Evolutionary conservation across 1,140 invertebrate genomes (phyloP), one percentile per base, ranked within the genome.

Genomic region (Hermetia illucens): DNA sequence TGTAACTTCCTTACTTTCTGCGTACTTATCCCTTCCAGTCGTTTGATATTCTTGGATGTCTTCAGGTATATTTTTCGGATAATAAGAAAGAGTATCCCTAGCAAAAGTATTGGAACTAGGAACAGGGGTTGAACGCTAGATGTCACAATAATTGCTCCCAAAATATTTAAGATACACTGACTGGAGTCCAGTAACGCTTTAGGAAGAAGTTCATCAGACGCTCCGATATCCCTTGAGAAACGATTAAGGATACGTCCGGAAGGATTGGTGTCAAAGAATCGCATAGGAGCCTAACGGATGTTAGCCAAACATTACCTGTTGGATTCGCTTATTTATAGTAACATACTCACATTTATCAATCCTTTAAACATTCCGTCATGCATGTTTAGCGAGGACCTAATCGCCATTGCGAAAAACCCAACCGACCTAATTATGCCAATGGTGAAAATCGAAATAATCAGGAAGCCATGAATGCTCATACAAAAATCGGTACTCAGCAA

Each of bases 191-290:
- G 66, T 34, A 82, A 70, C 10, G 74, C 69, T 33, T 69, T 64
- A 33, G 91, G 90, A 12, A 96, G 59, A 1, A 79, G 52, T 60
- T 95, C 90, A 53, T 94, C 91, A 44, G 92, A 74, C 1, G 77
- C 72, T 1, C 83, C 82, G 53, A 83, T 72, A 44, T 85, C 81
- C 58, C 82, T 83, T 2, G 79, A 75, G 46, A 85, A 85, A 24
- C 80, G 56, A 52, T 83, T 85, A 2, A 85, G 53, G 15, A 82
- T 80, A 32, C 78, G 53, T 2, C 80, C 80, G 21, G 74, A 75
- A 3, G 79, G 77, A 55, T 81, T 89, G 0, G 66, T 71, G 42
- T 89, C 78, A 44, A 86, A 91, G 50, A 89, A 91, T 39, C 71
- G 55, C n/a, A 13, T 33, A 9, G 5, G 9, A 18, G 12, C 27